These are phyloP conservation scores for Dexiosoma caninum DNA, from an alignment of 2,888 invertebrate species.

Conservation along the genomic window DNA sequence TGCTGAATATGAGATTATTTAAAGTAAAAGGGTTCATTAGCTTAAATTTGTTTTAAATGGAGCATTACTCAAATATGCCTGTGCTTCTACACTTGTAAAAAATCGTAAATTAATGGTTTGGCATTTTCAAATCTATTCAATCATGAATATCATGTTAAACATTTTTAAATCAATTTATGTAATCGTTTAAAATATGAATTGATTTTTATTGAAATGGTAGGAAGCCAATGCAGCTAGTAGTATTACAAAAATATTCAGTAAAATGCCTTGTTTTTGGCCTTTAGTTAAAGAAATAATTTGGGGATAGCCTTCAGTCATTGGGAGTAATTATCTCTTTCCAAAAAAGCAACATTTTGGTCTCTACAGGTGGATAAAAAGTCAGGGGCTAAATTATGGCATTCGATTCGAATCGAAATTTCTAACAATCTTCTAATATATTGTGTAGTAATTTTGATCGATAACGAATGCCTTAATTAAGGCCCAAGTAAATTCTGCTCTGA, in stretches of 20 bases:
- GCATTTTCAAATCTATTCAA: constrained; percentile 34
- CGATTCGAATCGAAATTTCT: no score
- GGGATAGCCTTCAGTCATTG: no score
- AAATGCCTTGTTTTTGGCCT: not conserved
- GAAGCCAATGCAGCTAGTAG: not conserved
- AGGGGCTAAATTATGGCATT: no score
- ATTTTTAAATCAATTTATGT: constrained; percentile 42
- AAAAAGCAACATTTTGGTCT: no score
- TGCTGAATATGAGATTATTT: constrained; percentile 58
- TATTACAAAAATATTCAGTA: not conserved
- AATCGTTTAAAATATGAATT: constrained; percentile 33
- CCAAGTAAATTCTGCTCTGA: no score
- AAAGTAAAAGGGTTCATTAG: constrained; percentile 63
- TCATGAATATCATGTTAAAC: constrained; percentile 33
- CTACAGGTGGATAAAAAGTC: no score
- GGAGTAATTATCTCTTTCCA: no score
- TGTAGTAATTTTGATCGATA: no score
- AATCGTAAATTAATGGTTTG: constrained; percentile 34
- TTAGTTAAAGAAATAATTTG: no score
- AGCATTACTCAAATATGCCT: constrained; percentile 38
- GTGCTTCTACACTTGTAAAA: constrained; percentile 42
- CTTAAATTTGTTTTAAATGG: constrained; percentile 62
- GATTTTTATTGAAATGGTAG: not conserved
- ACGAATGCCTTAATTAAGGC: no score
- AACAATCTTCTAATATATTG: no score